Conservation (phyloP, 2,113 vertebrate species). For the Lepus europaeus region DNA sequence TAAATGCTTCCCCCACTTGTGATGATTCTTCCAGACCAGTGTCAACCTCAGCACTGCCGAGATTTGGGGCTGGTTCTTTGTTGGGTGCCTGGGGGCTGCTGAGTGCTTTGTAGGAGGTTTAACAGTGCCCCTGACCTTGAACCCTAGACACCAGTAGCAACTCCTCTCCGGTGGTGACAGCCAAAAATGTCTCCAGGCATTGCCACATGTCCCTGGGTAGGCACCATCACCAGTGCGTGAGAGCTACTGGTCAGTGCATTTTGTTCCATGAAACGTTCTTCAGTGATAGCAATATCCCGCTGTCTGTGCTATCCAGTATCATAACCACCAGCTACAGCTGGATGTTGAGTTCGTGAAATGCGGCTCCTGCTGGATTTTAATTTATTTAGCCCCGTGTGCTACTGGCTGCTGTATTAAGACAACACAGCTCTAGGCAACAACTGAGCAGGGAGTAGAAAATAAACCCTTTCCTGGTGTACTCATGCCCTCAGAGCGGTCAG, state of each 20-base stretch:
- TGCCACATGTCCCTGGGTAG: neutral
- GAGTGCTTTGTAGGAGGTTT: neutral
- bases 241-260: neutral
- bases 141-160: neutral
- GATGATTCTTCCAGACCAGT: neutral
- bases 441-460: neutral
- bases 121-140: neutral
- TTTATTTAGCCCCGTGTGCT: neutral
- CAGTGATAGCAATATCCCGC: neutral
- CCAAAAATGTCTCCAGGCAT: neutral
- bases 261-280: neutral
- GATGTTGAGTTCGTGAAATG: neutral
- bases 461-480: neutral
- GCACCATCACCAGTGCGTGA: accelerated
- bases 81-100: neutral
- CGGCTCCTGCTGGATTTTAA: neutral
- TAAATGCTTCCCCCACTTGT: neutral
- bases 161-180: neutral
- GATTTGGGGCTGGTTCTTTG: neutral
- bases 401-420: neutral
- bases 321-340: neutral
- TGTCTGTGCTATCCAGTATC: neutral
- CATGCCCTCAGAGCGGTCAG: neutral
- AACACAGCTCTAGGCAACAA: neutral
- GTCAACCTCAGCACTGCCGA: accelerated